These are phyloP conservation scores for Falco berigora DNA, from an alignment of 2,797 vertebrate genomes.

Conservation along the genomic window DNA sequence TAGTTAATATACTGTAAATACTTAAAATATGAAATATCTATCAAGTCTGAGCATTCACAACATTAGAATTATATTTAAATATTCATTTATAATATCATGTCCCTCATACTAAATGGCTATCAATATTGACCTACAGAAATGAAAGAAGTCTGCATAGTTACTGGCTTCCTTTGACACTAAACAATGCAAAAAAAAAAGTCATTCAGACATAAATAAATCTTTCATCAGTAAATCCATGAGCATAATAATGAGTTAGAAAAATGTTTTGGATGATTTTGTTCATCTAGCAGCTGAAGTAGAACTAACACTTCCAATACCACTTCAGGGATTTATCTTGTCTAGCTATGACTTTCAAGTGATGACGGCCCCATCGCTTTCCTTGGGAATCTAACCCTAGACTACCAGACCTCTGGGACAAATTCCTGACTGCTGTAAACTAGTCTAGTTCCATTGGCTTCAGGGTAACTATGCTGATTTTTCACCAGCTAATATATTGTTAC, in stretches of 20 bases:
- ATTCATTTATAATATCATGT: background rate
- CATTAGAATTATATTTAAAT: background rate
- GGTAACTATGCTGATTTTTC: background rate
- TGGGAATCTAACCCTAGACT: background rate
- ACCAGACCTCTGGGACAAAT: background rate
- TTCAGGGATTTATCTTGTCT: background rate
- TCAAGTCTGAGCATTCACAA: background rate
- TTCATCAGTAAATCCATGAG: background rate
- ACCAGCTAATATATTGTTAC: background rate
- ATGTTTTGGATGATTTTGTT: background rate
- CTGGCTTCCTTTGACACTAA: background rate
- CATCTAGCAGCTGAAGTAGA: background rate
- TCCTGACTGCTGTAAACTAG: background rate
- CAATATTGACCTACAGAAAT: background rate
- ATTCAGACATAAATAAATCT: background rate
- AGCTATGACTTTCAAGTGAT: background rate
- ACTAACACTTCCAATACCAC: background rate
- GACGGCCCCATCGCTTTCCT: background rate
- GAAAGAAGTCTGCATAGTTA: background rate
- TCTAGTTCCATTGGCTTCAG: background rate
- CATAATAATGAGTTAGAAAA: background rate
- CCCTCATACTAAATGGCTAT: background rate
- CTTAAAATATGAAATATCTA: background rate
- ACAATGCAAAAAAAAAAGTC: background rate
- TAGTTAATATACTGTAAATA: background rate